Evolutionary conservation across 2,113 vertebrate species (phyloP).

Genomic region (Sardina pilchardus): DNA sequence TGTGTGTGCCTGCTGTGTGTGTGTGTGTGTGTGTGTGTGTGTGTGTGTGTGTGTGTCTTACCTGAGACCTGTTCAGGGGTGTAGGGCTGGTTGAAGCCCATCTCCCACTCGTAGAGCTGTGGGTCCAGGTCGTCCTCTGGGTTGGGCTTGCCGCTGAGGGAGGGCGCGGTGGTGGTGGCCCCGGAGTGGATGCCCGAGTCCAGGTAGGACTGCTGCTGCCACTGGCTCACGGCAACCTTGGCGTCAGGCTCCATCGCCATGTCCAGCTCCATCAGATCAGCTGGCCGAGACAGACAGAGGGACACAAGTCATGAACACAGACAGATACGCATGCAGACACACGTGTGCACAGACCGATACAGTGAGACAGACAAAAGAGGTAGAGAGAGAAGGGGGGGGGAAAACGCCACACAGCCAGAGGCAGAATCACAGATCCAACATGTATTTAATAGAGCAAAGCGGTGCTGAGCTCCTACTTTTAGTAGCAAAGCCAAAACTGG

Average conservation of each 20-base stretch:
- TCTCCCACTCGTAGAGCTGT: constrained; percentile 95
- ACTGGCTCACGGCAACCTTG: constrained; percentile 94
- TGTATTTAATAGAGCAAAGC: neutral
- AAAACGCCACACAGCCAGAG: neutral
- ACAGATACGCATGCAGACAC: neutral
- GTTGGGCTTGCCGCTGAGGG: constrained; percentile 94
- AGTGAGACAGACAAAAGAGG: neutral
- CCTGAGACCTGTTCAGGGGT: constrained; percentile 92
- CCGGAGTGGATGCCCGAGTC: constrained; percentile 98
- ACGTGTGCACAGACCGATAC: neutral
- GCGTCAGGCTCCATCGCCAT: constrained; percentile 98
- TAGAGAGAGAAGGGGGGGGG: no score
- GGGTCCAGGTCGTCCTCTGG: constrained; percentile 94
- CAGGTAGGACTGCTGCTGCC: constrained; percentile 97
- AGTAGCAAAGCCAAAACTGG: no score
- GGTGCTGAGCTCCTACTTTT: neutral
- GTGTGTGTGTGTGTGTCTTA: constrained; percentile 52
- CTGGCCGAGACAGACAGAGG: constrained; percentile 58
- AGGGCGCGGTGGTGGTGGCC: constrained; percentile 96
- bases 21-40: neutral
- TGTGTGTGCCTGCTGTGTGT: neutral
- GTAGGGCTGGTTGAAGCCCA: constrained; percentile 90
- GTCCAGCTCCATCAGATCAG: constrained; percentile 98
- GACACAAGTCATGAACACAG: neutral
- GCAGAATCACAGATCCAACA: neutral